A percentile compares a stretch with the other conserved stretches of the same genome.
Conservation (phyloP, 2,113 vertebrate species). For the Crotophaga sulcirostris region DNA sequence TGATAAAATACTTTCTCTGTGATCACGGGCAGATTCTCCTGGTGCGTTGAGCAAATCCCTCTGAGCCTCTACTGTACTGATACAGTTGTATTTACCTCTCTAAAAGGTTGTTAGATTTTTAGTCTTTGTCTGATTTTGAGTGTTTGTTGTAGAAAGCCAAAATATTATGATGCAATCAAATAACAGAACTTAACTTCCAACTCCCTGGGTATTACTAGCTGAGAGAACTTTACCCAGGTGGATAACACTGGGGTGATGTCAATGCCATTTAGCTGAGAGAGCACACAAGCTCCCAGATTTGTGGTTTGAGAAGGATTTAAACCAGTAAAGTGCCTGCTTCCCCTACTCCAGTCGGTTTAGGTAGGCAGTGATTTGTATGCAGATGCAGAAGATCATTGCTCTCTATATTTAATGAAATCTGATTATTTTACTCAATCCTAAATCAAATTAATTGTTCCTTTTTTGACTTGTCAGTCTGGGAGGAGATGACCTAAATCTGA, state of each 20-base stretch:
- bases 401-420: not conserved
- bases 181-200: not conserved
- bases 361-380: not conserved
- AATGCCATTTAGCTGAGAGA: not conserved
- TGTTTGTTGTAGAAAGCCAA: not conserved
- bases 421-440: not conserved
- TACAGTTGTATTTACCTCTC: constrained; percentile 7
- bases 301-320: not conserved
- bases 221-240: not conserved
- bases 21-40: not conserved
- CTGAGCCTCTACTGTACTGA: not conserved
- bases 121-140: not conserved
- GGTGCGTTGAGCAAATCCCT: not conserved
- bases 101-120: not conserved
- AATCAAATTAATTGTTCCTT: not conserved
- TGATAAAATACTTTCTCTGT: not conserved
- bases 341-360: not conserved
- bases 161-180: not conserved
- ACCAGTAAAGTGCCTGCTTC: not conserved
- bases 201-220: not conserved
- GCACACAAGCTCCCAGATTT: not conserved
- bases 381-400: not conserved
- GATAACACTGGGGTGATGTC: not conserved
- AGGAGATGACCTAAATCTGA: not conserved
- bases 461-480: not conserved